Conservation (phyloP, 2,113 vertebrate genomes). For the Psettodes erumei region DNA sequence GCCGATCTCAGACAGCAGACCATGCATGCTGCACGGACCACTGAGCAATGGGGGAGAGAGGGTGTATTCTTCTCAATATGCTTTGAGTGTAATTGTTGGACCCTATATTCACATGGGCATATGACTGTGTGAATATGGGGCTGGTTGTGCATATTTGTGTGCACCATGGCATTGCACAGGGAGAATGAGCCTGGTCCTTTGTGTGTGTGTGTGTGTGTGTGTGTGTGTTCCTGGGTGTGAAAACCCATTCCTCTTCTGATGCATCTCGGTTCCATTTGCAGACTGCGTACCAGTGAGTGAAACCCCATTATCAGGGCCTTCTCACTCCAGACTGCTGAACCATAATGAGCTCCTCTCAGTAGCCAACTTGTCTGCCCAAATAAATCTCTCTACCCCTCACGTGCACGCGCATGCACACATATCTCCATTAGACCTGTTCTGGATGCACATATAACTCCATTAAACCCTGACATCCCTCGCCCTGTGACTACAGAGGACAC, state of each 20-base stretch:
- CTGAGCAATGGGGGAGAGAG: constrained; percentile 7
- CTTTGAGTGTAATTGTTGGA: constrained; percentile 34
- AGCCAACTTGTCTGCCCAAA: constrained; percentile 79
- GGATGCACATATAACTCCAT: constrained; percentile 63
- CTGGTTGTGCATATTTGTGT: background rate
- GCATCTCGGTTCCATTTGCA: constrained; percentile 69
- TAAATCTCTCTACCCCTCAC: constrained; percentile 73
- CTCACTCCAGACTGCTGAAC: constrained; percentile 72
- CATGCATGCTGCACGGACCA: constrained; percentile 29
- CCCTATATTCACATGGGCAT: constrained; percentile 10
- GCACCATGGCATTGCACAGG: no score
- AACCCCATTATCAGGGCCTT: constrained; percentile 79
- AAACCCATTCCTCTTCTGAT: constrained; percentile 68
- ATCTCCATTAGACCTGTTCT: constrained; percentile 59
- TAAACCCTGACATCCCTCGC: constrained; percentile 53
- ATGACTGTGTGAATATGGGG: constrained; percentile 8
- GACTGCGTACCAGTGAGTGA: constrained; percentile 71
- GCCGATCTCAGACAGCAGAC: constrained; percentile 41
- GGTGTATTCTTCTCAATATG: constrained; percentile 36
- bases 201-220: constrained; percentile 5
- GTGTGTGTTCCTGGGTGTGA: constrained; percentile 39
- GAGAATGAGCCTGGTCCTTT: constrained; percentile 15
- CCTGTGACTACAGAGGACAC: constrained; percentile 36
- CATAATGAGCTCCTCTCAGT: constrained; percentile 82
- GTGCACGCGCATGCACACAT: background rate